Evolutionary conservation across 2,888 invertebrate genomes (phyloP), one percentile per base, ranked within the genome.

Genomic region (Branchipolynoe longqiensis): DNA sequence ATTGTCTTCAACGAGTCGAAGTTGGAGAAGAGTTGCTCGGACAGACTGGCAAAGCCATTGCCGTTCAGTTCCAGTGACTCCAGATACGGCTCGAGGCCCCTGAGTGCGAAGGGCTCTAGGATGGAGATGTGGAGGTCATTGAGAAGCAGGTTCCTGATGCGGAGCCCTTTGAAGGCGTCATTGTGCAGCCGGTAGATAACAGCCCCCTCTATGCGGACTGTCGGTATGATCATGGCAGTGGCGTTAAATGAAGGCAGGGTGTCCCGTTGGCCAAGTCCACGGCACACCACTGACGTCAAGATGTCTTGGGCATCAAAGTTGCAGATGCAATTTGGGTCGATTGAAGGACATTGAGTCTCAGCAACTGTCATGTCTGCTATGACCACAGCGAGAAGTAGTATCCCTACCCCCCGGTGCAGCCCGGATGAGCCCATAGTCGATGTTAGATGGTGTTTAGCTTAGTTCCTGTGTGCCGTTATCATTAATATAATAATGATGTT

Each of bases 121-220:
- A 78, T 1, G 28, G 31, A 8, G 1, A 54, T 28, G n/a, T 28
- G 22, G 14, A 78, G n/a, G 25, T 25, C 12, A 18, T 78, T 78
- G 22, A 78, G 78, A n/a, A 78, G 28, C 14, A 78, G 54, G 22
- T 78, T 78, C 31, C 78, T 41, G 1, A 78, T 78, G 31, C 28
- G 41, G 31, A 25, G 48, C n/a, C 78, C 78, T 1, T 48, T 41
- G 28, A 78, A 78, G 14, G 48, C 41, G 1, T 28, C 28, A 25
- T 6, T 54, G 1, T 41, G 78, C 28, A 78, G 28, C 28, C 48
- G 41, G 54, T 78, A 78, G 41, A 78, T 48, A 48, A 31, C 14
- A 28, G 78, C 41, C 48, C 48, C 48, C 14, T 41, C 6, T n/a
- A 78, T 78, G 3, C 31, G 8, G 1, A 78, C 14, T 3, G 78